phyloP scores from a whole-genome alignment of 2,888 invertebrate genomes.

The Sinelater perroti region DNA sequence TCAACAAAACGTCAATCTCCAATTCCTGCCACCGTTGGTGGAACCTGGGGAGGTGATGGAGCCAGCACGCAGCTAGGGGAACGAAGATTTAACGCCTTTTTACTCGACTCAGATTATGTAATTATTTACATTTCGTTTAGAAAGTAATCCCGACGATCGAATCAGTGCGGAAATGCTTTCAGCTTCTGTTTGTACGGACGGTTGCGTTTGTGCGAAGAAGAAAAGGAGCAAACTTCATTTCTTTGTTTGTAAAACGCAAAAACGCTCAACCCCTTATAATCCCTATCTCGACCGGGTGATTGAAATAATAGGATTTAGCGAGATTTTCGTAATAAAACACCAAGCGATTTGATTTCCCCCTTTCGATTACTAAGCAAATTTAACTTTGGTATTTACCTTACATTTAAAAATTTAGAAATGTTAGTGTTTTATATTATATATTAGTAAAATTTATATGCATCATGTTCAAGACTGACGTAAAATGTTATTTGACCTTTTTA shows the following conservation, averaged over 20 bases:
- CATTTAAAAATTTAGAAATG: too few species aligned
- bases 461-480: too few species aligned
- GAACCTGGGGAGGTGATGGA: slow-evolving; percentile 33
- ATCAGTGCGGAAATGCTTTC: slow-evolving; percentile 34
- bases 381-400: too few species aligned
- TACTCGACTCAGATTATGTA: slow-evolving; percentile 50
- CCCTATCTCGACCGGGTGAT: slow-evolving; percentile 6
- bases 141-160: slow-evolving; percentile 47
- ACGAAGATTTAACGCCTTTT: slow-evolving; percentile 45
- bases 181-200: slow-evolving; percentile 20
- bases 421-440: too few species aligned
- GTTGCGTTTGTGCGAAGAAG: slow-evolving; percentile 20
- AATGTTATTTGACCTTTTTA: too few species aligned
- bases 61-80: slow-evolving; percentile 28
- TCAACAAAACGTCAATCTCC: slow-evolving; percentile 39
- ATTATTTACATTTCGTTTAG: slow-evolving; percentile 52
- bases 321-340: slow-evolving; percentile 12
- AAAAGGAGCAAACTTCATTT: slow-evolving; percentile 15
- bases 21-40: slow-evolving; percentile 32
- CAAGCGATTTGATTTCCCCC: background rate
- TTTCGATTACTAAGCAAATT: background rate
- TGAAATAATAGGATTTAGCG: slow-evolving; percentile 12
- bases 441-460: too few species aligned
- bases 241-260: slow-evolving; percentile 12
- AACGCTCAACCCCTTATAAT: slow-evolving; percentile 9